Base-by-base conservation (phyloP, 35 echinoderm and acorn worm genomes). In the Strongylocentrotus purpuratus region DNA sequence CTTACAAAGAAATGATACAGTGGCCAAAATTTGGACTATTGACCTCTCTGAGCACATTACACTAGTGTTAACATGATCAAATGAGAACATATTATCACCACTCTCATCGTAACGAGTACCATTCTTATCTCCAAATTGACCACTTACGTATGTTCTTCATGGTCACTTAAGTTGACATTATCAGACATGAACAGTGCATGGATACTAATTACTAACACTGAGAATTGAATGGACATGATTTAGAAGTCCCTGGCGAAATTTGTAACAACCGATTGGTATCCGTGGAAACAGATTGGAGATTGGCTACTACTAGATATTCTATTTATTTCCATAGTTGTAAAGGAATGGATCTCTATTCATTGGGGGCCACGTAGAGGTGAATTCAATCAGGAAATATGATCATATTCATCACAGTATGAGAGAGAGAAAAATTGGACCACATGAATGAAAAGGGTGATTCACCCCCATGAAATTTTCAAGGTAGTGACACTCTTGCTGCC, bases 311-410 rank as follows among this genome's bases (percentile, higher is more conserved):
- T 71, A 6, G 14, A n/a, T 58, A 58, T 12, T 15, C 9, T 58
- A 25, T 71, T 7, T 8, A 78, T 78, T 7, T 78, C 7, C 20
- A 78, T 7, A 28, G 22, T 18, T 78, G 65, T 78, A 78, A 28
- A 22, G 65, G 65, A 78, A 78, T 78, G 65, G 65, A n/a, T n/a
- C 65, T 78, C 65, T 78, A 78, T 78, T n/a, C 65, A 78, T n/a
- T 8, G 8, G 65, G n/a, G 65, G 65, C 28, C 20, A 22, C 5
- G 65, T 0, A 78, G 65, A n/a, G 65, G 65, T 78, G 65, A 78
- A 78, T 78, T 78, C 65, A 78, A 78, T 78, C 65, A 78, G 65
- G 65, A 78, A 28, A 78, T 78, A 78, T 78, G 20, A 78, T 78
- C 65, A 28, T 28, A 28, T 78, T 78, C 65, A 28, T 78, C 65